These are phyloP conservation scores for Lampris incognitus DNA, from an alignment of 2,113 vertebrate genomes.

Conservation along the genomic window DNA sequence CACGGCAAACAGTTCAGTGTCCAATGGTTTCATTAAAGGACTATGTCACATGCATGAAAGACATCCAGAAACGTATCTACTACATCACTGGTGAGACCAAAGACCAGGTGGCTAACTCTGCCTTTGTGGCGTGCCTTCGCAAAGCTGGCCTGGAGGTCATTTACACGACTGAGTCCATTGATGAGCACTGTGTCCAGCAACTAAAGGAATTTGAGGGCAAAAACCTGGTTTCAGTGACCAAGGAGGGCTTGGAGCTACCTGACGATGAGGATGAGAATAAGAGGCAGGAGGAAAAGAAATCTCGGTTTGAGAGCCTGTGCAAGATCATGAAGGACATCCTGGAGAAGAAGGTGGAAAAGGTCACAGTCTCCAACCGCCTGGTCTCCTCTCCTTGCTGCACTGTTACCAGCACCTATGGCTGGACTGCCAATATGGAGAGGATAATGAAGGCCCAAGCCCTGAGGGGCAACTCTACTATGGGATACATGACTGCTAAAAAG, in stretches of 20 bases:
- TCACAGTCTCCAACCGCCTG: slow-evolving; percentile 75
- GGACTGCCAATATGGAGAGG: slow-evolving; percentile 80
- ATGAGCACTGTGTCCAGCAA: slow-evolving; percentile 77
- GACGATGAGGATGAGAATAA: slow-evolving; percentile 77
- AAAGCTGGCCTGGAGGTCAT: slow-evolving; percentile 77
- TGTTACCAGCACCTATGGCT: slow-evolving; percentile 78
- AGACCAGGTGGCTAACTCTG: slow-evolving; percentile 76
- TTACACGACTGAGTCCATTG: slow-evolving; percentile 78
- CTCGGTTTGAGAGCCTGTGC: slow-evolving; percentile 74
- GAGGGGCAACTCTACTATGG: slow-evolving; percentile 77
- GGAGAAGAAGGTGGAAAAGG: slow-evolving; percentile 79
- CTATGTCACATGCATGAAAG: slow-evolving; percentile 91
- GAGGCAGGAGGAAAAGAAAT: slow-evolving; percentile 70
- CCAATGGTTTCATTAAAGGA: slow-evolving; percentile 90
- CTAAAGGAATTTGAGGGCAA: slow-evolving; percentile 42
- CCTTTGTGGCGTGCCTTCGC: slow-evolving; percentile 74
- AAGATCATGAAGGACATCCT: slow-evolving; percentile 80
- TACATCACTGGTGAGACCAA: slow-evolving; percentile 89
- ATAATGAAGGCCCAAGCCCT: slow-evolving; percentile 79
- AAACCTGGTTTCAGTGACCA: slow-evolving; percentile 74
- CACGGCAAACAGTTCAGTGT: too few species aligned
- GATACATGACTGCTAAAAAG: slow-evolving; percentile 79
- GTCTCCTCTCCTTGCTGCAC: slow-evolving; percentile 77
- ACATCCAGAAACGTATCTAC: slow-evolving; percentile 91
- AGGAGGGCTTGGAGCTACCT: slow-evolving; percentile 76